Evolutionary conservation across 1,140 invertebrate species (phyloP).

Genomic region (Neoseiulus cucumeris): DNA sequence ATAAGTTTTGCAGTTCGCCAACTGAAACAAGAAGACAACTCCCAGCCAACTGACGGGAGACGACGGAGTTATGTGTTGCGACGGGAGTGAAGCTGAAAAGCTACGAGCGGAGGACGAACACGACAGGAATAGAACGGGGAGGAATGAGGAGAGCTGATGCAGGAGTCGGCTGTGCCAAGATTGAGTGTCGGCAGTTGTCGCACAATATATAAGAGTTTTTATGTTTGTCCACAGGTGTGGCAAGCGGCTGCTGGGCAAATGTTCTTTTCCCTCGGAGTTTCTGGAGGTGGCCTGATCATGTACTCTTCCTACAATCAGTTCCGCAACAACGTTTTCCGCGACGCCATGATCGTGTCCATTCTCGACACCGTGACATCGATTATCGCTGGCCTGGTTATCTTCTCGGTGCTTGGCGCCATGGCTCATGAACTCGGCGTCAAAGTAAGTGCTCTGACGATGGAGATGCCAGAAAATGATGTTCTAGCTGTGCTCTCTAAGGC

Average conservation of each 20-base stretch:
- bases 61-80: neutral
- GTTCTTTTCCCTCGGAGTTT: constrained; percentile 32
- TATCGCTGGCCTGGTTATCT: constrained; percentile 29
- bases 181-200: too few relatives aligned
- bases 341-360: constrained; percentile 28
- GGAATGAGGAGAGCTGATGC: too few relatives aligned
- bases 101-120: neutral
- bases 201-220: too few relatives aligned
- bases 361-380: constrained; percentile 29
- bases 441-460: constrained; percentile 12
- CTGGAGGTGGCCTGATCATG: constrained; percentile 33
- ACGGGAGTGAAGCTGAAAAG: neutral
- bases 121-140: too few relatives aligned
- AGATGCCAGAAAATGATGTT: neutral
- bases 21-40: neutral
- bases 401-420: constrained; percentile 30
- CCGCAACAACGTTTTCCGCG: constrained; percentile 28
- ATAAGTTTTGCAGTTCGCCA: neutral
- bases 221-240: constrained; percentile 25
- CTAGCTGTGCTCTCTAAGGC: neutral
- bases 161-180: too few relatives aligned
- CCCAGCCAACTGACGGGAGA: too few relatives aligned
- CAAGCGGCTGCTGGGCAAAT: constrained; percentile 31
- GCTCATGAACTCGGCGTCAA: constrained; percentile 22
- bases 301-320: constrained; percentile 32